Conservation (phyloP, 2,797 vertebrate genomes). For the Dipus sagitta region DNA sequence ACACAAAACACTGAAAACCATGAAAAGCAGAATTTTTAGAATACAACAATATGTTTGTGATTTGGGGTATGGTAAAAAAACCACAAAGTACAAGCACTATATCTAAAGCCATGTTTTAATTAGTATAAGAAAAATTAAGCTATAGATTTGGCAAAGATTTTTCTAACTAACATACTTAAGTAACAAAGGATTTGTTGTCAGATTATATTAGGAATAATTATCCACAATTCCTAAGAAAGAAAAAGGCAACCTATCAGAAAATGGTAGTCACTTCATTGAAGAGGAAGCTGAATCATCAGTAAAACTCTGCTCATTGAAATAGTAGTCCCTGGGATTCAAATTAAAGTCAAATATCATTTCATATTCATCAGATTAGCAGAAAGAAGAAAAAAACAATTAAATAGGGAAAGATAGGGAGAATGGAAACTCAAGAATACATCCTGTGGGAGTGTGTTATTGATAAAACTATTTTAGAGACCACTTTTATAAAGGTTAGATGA, state of each 20-base stretch:
- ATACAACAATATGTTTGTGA: neutral
- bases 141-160: neutral
- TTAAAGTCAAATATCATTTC: neutral
- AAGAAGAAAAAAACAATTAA: neutral
- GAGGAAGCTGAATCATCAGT: neutral
- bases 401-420: neutral
- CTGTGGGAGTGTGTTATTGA: neutral
- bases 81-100: neutral
- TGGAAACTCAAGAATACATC: neutral
- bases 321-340: neutral
- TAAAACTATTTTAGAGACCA: neutral
- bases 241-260: conserved; percentile 12
- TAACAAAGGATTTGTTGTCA: conserved; percentile 5
- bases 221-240: neutral
- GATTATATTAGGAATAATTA: conserved; percentile 23
- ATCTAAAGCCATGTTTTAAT: conserved; percentile 18
- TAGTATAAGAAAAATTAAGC: neutral
- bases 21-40: conserved; percentile 1
- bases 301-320: neutral
- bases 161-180: neutral
- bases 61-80: neutral
- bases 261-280: neutral
- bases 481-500: neutral
- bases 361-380: neutral
- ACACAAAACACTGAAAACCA: neutral